Base-by-base conservation (phyloP, 1,140 invertebrate species). In the Antheraea mylitta region DNA sequence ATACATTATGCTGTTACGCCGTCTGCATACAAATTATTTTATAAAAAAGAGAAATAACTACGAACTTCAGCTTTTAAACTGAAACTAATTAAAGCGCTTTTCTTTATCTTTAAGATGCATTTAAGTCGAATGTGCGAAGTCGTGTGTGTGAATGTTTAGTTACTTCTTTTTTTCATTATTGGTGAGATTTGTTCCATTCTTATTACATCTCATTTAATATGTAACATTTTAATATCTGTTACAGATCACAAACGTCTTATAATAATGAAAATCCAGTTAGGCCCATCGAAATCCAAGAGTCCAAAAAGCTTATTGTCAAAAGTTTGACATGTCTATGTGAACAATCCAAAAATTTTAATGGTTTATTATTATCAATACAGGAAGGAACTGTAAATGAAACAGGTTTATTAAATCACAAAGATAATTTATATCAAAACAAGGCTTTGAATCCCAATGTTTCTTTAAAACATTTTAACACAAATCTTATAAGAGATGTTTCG, bases 261-360 rank as follows among this genome's bases (percentile, higher is more conserved):
- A 66, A 64, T 58, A 36, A 63, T 58, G 75, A 74, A 4, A 72
- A 74, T 38, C 22, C 75, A 5, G 36, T 72, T 53, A 18, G 61
- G 30, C 71, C 74, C 22, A 72, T 65, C 0, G 73, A 76, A 30
- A 45, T 45, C 11, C 42, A 48, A 16, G 48, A 60, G 22, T 60
- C 36, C 18, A 59, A 64, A 64, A 77, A 70, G 66, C 63, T 36
- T 3, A 37, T 63, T 2, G 42, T 68, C 3, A 71, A 64, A 69
- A 68, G 69, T 64, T 61, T 65, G 0, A 61, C 59, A 11, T 66
- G 22, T 7, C 67, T 70, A 9, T 45, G 45, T 53, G 45, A 53
- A 2, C 7, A 16, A n/a, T 53, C 45, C 7, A 16, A 53, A 13
- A 53, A 53, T 53, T 0, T 53, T 53, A 53, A 53, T n/a, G 45